phyloP scores from a whole-genome alignment of 2,797 vertebrate species.

The Steatocranus sp. region DNA sequence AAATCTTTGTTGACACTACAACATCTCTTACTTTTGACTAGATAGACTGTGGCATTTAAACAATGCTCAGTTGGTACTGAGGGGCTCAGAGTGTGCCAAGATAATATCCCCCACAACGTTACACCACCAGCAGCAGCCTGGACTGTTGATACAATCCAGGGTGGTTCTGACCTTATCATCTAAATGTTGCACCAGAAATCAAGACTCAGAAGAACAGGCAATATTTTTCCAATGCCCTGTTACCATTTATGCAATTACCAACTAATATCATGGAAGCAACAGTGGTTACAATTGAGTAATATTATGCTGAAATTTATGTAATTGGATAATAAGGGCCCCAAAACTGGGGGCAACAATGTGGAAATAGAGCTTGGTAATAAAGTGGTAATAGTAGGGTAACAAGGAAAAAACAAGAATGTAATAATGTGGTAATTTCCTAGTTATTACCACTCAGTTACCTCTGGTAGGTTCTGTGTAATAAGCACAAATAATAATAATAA shows the following conservation, averaged over 20 bases:
- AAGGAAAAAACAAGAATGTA: background rate
- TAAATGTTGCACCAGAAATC: background rate
- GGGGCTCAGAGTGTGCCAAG: background rate
- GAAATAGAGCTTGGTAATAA: background rate
- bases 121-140: background rate
- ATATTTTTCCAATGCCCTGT: background rate
- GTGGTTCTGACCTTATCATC: background rate
- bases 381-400: background rate
- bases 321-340: background rate
- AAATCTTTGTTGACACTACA: background rate
- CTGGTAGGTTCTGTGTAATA: background rate
- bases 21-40: background rate
- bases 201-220: background rate
- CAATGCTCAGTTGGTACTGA: background rate
- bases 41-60: background rate
- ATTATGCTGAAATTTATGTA: background rate
- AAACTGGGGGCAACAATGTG: background rate
- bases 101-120: background rate
- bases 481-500: background rate
- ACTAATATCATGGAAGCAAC: background rate
- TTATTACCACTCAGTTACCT: background rate
- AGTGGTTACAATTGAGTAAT: background rate
- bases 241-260: background rate
- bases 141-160: background rate
- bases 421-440: background rate